Evolutionary conservation across 2,888 invertebrate genomes (phyloP).

Genomic region (Agonopterix arenella): DNA sequence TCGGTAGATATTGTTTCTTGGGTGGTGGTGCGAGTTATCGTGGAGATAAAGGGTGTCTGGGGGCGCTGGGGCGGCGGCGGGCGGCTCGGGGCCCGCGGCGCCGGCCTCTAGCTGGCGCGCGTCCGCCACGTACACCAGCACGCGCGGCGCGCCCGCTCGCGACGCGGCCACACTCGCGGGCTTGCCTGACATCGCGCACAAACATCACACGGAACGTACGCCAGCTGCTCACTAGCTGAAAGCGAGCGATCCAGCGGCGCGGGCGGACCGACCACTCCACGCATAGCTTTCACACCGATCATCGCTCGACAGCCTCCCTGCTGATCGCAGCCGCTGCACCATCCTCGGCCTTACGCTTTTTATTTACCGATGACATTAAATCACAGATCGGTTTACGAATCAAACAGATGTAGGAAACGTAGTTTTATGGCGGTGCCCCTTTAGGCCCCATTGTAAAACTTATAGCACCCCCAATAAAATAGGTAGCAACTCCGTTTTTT

Average conservation of each 20-base stretch:
- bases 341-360: slow-evolving; percentile 53
- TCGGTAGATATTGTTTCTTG: slow-evolving; percentile 40
- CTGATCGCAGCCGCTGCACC: slow-evolving; percentile 45
- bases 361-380: slow-evolving; percentile 50
- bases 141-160: slow-evolving; percentile 72
- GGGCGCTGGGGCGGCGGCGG: slow-evolving; percentile 21
- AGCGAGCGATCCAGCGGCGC: slow-evolving; percentile 44
- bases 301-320: slow-evolving; percentile 56
- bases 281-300: slow-evolving; percentile 60
- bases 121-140: slow-evolving; percentile 74
- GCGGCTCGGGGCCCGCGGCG: slow-evolving; percentile 42
- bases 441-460: slow-evolving; percentile 66
- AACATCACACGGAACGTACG: slow-evolving; percentile 81
- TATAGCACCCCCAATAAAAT: slow-evolving; percentile 46
- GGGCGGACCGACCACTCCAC: slow-evolving; percentile 33
- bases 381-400: slow-evolving; percentile 58
- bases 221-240: slow-evolving; percentile 63
- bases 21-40: slow-evolving; percentile 43
- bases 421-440: slow-evolving; percentile 72
- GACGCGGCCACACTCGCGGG: slow-evolving; percentile 82
- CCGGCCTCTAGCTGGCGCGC: slow-evolving; percentile 72
- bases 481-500: slow-evolving; percentile 33
- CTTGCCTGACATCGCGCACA: slow-evolving; percentile 86
- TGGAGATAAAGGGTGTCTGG: slow-evolving; percentile 42
- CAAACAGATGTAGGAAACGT: slow-evolving; percentile 41